Evolutionary conservation across 2,113 vertebrate genomes (phyloP).

Genomic region (Hippoglossus stenolepis): DNA sequence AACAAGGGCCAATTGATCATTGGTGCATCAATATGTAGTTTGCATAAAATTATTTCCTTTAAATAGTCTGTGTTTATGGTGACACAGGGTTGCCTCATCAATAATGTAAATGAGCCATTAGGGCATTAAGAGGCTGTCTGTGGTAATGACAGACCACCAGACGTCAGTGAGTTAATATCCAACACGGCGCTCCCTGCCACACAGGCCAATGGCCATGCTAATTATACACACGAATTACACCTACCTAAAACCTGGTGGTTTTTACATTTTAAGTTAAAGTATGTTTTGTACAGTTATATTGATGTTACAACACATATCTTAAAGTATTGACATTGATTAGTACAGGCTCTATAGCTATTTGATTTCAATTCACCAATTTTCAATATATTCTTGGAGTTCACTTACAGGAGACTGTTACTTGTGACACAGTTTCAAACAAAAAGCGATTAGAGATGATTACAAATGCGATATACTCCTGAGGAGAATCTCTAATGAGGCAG

Average conservation of each 20-base stretch:
- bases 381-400: neutral
- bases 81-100: slow-evolving; percentile 95
- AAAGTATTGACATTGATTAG: neutral
- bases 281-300: neutral
- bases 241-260: neutral
- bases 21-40: slow-evolving; percentile 95
- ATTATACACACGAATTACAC: slow-evolving; percentile 46
- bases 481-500: slow-evolving; percentile 65
- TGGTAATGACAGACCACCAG: slow-evolving; percentile 89
- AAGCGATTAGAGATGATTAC: slow-evolving; percentile 52
- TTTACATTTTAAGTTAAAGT: slow-evolving; percentile 15
- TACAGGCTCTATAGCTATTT: slow-evolving; percentile 6
- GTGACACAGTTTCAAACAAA: slow-evolving; percentile 44
- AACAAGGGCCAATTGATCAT: slow-evolving; percentile 95
- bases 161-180: slow-evolving; percentile 81
- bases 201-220: slow-evolving; percentile 57
- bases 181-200: slow-evolving; percentile 72
- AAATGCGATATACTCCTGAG: slow-evolving; percentile 49
- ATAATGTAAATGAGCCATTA: slow-evolving; percentile 97
- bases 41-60: slow-evolving; percentile 98
- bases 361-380: slow-evolving; percentile 6
- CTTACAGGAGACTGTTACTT: slow-evolving; percentile 6
- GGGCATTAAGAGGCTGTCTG: slow-evolving; percentile 89
- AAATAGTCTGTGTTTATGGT: slow-evolving; percentile 94
- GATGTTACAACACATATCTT: slow-evolving; percentile 5